These are phyloP conservation scores for Watsonalla cultraria DNA, from an alignment of 2,888 invertebrate genomes.

Conservation along the genomic window DNA sequence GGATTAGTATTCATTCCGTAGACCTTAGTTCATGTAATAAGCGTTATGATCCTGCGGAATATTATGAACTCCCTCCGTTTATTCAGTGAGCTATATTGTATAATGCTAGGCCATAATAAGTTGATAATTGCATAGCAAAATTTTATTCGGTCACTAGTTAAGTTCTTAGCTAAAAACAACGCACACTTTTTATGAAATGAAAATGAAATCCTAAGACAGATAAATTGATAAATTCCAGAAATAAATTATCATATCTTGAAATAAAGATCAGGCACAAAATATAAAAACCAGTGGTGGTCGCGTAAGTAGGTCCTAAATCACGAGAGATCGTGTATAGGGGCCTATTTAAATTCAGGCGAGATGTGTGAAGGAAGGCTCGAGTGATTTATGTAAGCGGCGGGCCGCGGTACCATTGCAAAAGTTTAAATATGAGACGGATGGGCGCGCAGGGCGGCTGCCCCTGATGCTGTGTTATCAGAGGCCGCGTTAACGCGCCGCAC, in stretches of 20 bases:
- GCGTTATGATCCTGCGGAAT: background rate
- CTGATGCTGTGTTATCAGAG: constrained; percentile 20
- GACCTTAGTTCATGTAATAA: background rate
- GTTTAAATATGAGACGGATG: constrained; percentile 60
- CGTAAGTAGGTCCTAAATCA: constrained; percentile 58
- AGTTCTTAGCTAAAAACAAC: too few relatives aligned
- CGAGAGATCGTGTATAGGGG: constrained; percentile 54
- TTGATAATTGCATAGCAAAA: too few relatives aligned
- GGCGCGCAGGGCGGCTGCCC: constrained; percentile 15
- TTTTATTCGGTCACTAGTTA: too few relatives aligned
- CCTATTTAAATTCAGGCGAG: constrained; percentile 69
- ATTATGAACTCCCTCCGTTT: background rate
- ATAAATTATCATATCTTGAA: constrained; percentile 21
- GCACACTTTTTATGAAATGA: too few relatives aligned
- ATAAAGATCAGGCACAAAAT: constrained; percentile 31
- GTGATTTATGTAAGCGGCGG: constrained; percentile 63
- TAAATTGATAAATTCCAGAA: too few relatives aligned
- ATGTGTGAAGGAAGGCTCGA: constrained; percentile 62
- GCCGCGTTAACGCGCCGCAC: constrained; percentile 16
- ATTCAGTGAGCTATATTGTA: too few relatives aligned
- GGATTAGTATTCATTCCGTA: background rate
- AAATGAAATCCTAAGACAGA: too few relatives aligned
- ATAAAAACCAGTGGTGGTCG: constrained; percentile 33
- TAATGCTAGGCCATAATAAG: too few relatives aligned
- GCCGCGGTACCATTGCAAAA: constrained; percentile 56